Conservation (phyloP, 2,113 vertebrate species). For the Oostethus manadensis region DNA sequence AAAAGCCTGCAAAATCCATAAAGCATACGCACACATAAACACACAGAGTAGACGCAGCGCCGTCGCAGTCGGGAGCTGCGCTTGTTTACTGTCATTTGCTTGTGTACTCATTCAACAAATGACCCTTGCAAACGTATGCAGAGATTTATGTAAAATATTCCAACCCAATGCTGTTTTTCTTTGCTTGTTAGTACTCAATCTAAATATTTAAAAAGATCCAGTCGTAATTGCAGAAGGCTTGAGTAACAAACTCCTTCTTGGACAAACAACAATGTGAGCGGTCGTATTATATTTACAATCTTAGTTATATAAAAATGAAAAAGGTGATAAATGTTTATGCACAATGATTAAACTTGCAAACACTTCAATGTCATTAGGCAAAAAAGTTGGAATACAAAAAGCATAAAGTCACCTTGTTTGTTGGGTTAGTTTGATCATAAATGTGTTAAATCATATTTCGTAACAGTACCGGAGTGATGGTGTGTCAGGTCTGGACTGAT, state of each 20-base stretch:
- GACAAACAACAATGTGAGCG: no score
- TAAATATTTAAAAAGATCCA: conserved; percentile 6
- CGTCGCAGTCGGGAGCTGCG: conserved; percentile 18
- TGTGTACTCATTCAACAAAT: background rate
- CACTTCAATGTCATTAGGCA: background rate
- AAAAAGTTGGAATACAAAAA: background rate
- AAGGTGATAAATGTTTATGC: no score
- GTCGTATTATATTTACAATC: no score
- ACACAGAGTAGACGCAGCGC: conserved; percentile 24
- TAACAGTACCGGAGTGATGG: no score
- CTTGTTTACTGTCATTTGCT: conserved; percentile 23
- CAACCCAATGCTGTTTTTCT: background rate
- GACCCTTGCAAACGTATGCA: background rate
- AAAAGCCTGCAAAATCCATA: conserved; percentile 22
- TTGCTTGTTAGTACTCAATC: background rate
- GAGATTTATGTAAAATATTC: conserved; percentile 1
- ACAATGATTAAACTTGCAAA: background rate
- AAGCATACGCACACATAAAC: conserved; percentile 46
- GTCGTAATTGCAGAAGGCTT: background rate
- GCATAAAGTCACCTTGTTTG: no score
- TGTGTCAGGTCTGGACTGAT: no score
- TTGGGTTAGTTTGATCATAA: no score
- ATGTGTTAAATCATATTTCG: no score
- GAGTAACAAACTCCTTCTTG: background rate
- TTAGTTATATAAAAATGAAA: no score